Percentiles rank a stretch among this genome's conserved stretches.
phyloP scores from a whole-genome alignment of 2,797 vertebrate genomes.

The Crax fasciolata region DNA sequence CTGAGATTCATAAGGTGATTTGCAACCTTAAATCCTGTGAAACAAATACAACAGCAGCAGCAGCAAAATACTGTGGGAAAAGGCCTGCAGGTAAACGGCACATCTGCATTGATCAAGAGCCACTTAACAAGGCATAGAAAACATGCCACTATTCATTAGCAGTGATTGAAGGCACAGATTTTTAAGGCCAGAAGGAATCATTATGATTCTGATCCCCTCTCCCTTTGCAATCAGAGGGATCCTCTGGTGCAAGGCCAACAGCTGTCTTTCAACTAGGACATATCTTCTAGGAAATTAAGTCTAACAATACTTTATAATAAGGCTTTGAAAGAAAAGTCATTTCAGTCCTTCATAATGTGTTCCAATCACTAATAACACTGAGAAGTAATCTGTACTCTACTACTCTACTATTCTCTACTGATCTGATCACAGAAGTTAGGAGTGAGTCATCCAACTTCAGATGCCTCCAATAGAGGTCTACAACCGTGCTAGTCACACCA shows the following conservation, averaged over 20 bases:
- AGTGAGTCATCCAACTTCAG: neutral
- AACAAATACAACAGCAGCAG: neutral
- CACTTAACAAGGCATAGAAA: conserved; percentile 41
- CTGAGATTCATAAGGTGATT: neutral
- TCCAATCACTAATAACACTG: neutral
- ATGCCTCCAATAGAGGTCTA: neutral
- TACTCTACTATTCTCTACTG: neutral
- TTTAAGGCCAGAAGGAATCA: conserved; percentile 6
- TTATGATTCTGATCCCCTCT: neutral
- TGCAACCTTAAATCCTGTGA: neutral
- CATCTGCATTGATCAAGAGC: conserved; percentile 53
- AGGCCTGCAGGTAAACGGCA: conserved; percentile 57
- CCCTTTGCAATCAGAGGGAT: neutral
- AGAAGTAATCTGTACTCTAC: neutral
- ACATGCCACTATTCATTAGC: conserved; percentile 35
- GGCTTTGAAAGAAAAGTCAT: neutral
- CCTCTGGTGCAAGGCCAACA: neutral
- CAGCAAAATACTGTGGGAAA: neutral
- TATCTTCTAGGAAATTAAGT: neutral
- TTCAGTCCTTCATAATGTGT: neutral
- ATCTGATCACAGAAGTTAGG: neutral
- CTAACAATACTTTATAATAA: neutral
- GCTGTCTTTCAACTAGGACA: neutral
- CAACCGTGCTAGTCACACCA: neutral
- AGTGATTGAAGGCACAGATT: conserved; percentile 15